Percentiles rank a stretch among this genome's conserved stretches.
These are phyloP conservation scores for Rhagoletis pomonella DNA, from an alignment of 1,140 invertebrate species.

Conservation along the genomic window DNA sequence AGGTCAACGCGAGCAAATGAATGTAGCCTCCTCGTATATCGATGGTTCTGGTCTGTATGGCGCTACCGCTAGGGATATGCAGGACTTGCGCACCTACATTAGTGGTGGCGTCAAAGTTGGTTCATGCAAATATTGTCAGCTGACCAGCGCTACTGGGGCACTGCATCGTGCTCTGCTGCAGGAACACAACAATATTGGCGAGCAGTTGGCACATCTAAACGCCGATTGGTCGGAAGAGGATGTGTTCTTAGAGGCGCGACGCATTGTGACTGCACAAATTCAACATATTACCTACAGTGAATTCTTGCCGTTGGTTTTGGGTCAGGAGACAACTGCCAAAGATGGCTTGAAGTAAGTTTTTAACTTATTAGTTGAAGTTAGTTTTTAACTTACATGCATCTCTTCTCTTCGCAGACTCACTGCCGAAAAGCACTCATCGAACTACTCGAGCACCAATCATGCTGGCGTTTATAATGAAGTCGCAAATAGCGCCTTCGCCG, in stretches of 20 bases:
- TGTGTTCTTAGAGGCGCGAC: conserved; percentile 85
- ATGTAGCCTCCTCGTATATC: conserved; percentile 89
- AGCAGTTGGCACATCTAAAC: conserved; percentile 83
- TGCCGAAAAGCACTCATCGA: conserved; percentile 72
- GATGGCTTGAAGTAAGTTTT: conserved; percentile 75
- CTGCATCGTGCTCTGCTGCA: conserved; percentile 83
- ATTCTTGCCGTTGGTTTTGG: conserved; percentile 87
- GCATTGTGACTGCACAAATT: conserved; percentile 86
- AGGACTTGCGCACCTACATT: conserved; percentile 84
- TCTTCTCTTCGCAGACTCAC: conserved; percentile 60
- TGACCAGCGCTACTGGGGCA: conserved; percentile 75
- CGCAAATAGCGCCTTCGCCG: conserved; percentile 83
- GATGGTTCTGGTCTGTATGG: conserved; percentile 93
- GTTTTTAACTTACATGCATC: neutral
- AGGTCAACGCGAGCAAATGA: conserved; percentile 88
- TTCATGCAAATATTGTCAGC: conserved; percentile 76
- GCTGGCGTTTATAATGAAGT: conserved; percentile 79
- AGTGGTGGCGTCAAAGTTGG: conserved; percentile 81
- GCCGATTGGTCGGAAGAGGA: conserved; percentile 90
- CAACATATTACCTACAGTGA: conserved; percentile 92
- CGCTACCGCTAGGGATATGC: conserved; percentile 80
- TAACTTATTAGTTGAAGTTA: neutral
- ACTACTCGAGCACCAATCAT: conserved; percentile 86
- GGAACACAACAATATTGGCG: conserved; percentile 90
- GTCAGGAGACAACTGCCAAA: conserved; percentile 74